Base-by-base conservation (phyloP, 2,797 vertebrate species). In the Triplophysa yarkandensis region DNA sequence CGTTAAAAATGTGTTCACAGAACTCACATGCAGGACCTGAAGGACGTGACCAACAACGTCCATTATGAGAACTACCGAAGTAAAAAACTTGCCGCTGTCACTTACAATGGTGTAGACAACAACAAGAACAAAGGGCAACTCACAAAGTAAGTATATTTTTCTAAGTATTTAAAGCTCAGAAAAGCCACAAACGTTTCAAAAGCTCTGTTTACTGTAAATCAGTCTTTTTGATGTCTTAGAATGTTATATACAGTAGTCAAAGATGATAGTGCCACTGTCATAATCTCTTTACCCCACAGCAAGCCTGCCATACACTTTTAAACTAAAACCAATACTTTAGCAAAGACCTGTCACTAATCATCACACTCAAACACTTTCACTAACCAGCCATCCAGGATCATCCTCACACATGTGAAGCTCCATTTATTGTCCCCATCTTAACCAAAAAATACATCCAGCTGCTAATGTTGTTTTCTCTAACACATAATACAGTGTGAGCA, bases 1-100 rank as follows among this genome's bases (percentile, higher is more conserved):
- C 27, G 11, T 4, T 6, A n/a, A 74, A 46, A 2, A 17, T 48
- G 6, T 72, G 66, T 76, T 55, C 13, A 17, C 85, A 98, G 96
- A 86, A 98, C 96, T 84, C 95, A 98, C 65, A 98, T 98, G 96
- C 96, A 98, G 86, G 96, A 98, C 86, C 90, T 98, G 84, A 98
- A 98, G 88, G 96, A 98, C 21, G 95, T 98, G 77, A 98, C 96
- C 41, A 98, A 98, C 85, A 98, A 98, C 1, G 95, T 98, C 66
- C 96, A 98, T 85, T 98, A 98, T 63, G 96, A 98, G 86, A 98
- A 98, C 88, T 97, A 96, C 86, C 91, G 96, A 64, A 98, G 96
- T 91, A 92, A 95, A 86, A 98, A 98, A 67, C 88, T 98, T 61
- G 95, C 96, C 61, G 96, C 96, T 6, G 96, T 98, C 85, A 98